These are phyloP conservation scores for Eupithecia abbreviata DNA, from an alignment of 2,888 invertebrate species.

Conservation along the genomic window DNA sequence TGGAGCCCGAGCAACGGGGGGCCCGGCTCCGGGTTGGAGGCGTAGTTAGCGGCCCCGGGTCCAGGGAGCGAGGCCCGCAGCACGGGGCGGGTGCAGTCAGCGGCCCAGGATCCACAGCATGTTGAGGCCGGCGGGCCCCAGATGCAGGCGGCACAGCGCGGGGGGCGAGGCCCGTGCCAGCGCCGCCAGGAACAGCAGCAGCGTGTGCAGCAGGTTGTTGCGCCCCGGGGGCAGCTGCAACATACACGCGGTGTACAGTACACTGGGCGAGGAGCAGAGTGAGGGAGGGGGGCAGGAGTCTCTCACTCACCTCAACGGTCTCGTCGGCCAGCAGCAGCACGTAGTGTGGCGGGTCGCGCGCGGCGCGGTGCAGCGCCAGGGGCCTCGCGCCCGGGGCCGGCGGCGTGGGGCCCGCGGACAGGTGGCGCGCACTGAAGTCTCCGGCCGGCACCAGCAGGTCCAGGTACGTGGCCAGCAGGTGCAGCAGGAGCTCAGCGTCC, in stretches of 20 bases:
- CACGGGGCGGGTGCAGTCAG: slow-evolving; percentile 44
- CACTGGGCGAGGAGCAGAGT: neutral
- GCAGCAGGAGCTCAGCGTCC: slow-evolving; percentile 94
- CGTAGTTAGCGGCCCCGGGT: neutral
- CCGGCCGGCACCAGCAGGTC: slow-evolving; percentile 85
- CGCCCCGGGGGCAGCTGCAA: slow-evolving; percentile 80
- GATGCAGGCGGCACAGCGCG: slow-evolving; percentile 70
- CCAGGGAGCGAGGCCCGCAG: neutral
- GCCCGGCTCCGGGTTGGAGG: slow-evolving; percentile 16
- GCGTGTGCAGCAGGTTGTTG: slow-evolving; percentile 94
- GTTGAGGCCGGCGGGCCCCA: slow-evolving; percentile 85
- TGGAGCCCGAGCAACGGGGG: too few relatives aligned
- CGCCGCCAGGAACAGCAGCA: slow-evolving; percentile 92
- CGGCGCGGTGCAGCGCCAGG: slow-evolving; percentile 84
- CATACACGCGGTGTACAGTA: neutral
- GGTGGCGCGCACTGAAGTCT: slow-evolving; percentile 56
- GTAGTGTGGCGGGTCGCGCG: slow-evolving; percentile 89
- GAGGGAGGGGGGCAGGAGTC: neutral
- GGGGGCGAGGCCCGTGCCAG: slow-evolving; percentile 85
- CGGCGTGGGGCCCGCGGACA: slow-evolving; percentile 77
- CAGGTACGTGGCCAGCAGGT: slow-evolving; percentile 92
- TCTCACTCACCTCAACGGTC: slow-evolving; percentile 34
- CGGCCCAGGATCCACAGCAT: slow-evolving; percentile 91
- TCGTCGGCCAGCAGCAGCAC: slow-evolving; percentile 85
- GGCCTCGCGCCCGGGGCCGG: slow-evolving; percentile 69